Base-by-base conservation (phyloP, 2,113 vertebrate genomes). In the Tringa solitaria region DNA sequence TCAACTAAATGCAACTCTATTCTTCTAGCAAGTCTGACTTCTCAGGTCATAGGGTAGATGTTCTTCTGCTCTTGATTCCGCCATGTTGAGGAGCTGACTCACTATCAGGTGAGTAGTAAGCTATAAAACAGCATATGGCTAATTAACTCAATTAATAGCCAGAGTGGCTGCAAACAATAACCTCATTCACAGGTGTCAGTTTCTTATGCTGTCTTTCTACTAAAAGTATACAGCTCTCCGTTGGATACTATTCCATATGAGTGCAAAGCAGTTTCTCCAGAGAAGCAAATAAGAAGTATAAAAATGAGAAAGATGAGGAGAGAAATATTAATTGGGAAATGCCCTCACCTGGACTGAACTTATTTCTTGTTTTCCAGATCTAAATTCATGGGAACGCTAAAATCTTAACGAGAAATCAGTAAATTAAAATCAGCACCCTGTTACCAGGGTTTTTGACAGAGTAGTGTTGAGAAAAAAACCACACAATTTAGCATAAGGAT, bases 61-160 rank as follows among this genome's bases (percentile, higher is more conserved):
- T 35, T 89, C 20, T 64, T 82, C 50, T 76, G 59, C 24, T 80
- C 37, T 81, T 48, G 28, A 63, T 45, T 75, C 57, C 9, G 37
- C 37, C 43, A 16, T 1, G 1, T 33, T 60, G 63, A 95, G 35
- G 45, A 79, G 24, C 77, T 1, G 37, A 73, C 20, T 37, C 77
- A 28, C 23, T 46, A 15, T 41, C 18, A 73, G 48, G 35, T 24
- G 59, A 89, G 41, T 8, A 46, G 59, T 30, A 68, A 88, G 12
- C 57, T 56, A n/a, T n/a, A 72, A 73, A 8, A 22, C 35, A 75
- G 65, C 35, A 28, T 7, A 57, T 14, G 45, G 57, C 50, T 95
- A 87, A 84, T 81, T 92, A 91, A 87, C 61, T 73, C 51, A 45
- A 19, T 79, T 74, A 50, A 32, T 76, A 80, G 77, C 69, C 63